Percentiles rank a stretch among this genome's conserved stretches.
Evolutionary conservation across 2,113 vertebrate species (phyloP).

Genomic region (Varanus komodoensis): DNA sequence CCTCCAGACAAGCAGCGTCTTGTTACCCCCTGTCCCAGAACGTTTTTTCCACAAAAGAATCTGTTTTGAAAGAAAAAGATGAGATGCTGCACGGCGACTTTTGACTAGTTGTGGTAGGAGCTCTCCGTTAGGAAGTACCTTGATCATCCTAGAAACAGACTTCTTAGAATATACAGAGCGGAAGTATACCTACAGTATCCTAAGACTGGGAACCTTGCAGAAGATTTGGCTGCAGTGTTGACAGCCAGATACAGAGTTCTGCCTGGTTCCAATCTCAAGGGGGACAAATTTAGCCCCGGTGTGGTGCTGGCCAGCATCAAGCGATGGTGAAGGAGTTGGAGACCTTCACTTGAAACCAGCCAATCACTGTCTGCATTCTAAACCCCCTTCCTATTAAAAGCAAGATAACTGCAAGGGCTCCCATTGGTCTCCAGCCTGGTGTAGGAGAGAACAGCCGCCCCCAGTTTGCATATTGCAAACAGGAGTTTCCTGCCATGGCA

Average conservation of each 20-base stretch:
- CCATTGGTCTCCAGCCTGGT: conserved; percentile 38
- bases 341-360: background rate
- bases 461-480: conserved; percentile 82
- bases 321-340: background rate
- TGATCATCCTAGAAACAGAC: background rate
- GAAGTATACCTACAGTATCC: background rate
- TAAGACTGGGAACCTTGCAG: background rate
- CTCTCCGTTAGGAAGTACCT: too few species aligned
- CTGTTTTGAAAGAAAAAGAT: too few species aligned
- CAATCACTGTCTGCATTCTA: background rate
- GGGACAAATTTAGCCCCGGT: background rate
- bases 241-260: background rate
- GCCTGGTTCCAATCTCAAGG: background rate
- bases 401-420: background rate
- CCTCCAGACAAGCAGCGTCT: too few species aligned
- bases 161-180: background rate
- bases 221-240: background rate
- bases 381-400: background rate
- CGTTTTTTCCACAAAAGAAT: too few species aligned
- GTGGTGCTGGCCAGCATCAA: background rate
- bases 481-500: conserved; percentile 76
- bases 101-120: too few species aligned
- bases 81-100: too few species aligned
- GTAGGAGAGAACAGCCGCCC: conserved; percentile 45
- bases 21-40: too few species aligned